Evolutionary conservation across 2,888 invertebrate species (phyloP).

Genomic region (Vanessa cardui): DNA sequence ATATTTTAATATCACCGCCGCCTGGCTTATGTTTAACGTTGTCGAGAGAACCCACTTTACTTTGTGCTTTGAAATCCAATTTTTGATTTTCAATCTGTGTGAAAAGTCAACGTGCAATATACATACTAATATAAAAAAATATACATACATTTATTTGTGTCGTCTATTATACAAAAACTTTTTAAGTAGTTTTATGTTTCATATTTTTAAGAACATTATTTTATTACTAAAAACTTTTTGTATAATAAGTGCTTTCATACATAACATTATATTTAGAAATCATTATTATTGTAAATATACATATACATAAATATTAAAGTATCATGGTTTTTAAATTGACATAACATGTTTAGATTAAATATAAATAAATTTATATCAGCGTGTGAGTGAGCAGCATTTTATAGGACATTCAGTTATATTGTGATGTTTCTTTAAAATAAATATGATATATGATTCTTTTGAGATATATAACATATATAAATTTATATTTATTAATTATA

Average conservation of each 20-base stretch:
- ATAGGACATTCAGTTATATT: conserved; percentile 1
- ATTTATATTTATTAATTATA: not conserved
- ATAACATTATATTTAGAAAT: not conserved
- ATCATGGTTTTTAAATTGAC: not conserved
- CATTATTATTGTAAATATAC: not conserved
- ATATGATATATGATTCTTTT: not conserved
- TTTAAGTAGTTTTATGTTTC: not conserved
- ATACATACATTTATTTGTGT: conserved; percentile 35
- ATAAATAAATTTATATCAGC: conserved; percentile 9
- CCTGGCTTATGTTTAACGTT: conserved; percentile 96
- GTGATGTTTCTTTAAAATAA: not conserved
- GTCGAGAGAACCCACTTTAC: conserved; percentile 95
- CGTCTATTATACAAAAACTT: conserved; percentile 22
- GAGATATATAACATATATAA: not conserved
- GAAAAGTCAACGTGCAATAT: conserved; percentile 69
- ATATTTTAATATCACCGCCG: conserved; percentile 96
- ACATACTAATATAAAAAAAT: conserved; percentile 50
- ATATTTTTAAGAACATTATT: no score
- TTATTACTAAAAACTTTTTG: not conserved
- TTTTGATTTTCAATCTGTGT: conserved; percentile 94
- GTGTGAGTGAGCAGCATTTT: conserved; percentile 10
- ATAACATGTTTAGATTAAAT: not conserved
- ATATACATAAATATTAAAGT: not conserved
- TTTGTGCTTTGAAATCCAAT: conserved; percentile 95
- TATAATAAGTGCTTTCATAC: conserved; percentile 1